A percentile compares a stretch with the other conserved stretches of the same genome.
Conservation (phyloP, 2,888 invertebrate genomes). For the Ormyrus pomaceus region DNA sequence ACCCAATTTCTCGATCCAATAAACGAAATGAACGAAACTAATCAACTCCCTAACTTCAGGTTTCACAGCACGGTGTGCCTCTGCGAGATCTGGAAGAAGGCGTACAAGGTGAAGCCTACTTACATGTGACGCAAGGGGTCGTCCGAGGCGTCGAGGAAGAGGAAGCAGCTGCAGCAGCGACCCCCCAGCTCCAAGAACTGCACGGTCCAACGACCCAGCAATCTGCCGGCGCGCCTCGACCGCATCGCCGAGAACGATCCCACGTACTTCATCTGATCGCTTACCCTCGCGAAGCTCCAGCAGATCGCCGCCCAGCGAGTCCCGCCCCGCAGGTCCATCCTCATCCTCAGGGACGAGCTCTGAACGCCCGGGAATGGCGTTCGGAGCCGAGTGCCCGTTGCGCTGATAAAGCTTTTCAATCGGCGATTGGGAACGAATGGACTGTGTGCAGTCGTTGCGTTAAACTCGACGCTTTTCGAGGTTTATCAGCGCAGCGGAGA, state of each 20-base stretch:
- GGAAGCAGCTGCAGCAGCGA: conserved; percentile 26
- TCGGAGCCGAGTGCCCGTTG: not conserved
- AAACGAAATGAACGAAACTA: too few relatives aligned
- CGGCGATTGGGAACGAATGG: not conserved
- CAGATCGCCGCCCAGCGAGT: conserved; percentile 55
- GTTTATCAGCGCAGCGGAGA: not conserved
- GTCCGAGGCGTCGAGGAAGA: conserved; percentile 56
- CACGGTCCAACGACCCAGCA: conserved; percentile 64
- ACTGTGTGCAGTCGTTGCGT: not conserved
- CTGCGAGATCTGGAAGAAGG: conserved; percentile 97
- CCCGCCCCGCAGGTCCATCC: conserved; percentile 50
- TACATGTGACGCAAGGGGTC: conserved; percentile 82
- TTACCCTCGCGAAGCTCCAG: conserved; percentile 56
- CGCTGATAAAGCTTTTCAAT: not conserved
- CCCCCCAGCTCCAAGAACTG: conserved; percentile 25
- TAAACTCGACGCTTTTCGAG: not conserved
- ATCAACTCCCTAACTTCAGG: conserved; percentile 27
- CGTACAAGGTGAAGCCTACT: conserved; percentile 93
- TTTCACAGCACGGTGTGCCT: conserved; percentile 97
- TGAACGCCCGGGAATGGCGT: not conserved
- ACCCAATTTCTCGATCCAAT: too few relatives aligned
- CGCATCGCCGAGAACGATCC: conserved; percentile 70
- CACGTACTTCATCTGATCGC: conserved; percentile 69
- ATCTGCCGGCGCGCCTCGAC: conserved; percentile 67
- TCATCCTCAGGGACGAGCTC: conserved; percentile 53